Evolutionary conservation across 2,888 invertebrate species (phyloP).

Genomic region (Neocrepidodera transversa): DNA sequence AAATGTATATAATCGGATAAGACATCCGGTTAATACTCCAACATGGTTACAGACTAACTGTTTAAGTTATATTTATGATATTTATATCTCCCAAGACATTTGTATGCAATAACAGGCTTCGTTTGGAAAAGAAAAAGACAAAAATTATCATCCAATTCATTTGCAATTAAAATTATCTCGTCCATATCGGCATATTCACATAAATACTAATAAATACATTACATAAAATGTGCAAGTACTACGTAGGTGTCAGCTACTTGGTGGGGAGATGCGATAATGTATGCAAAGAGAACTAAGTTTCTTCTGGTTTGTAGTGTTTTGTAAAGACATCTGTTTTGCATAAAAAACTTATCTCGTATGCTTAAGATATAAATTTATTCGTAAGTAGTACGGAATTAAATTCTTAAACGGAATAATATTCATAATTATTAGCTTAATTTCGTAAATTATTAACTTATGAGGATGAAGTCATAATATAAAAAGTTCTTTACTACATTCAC

Average conservation of each 20-base stretch:
- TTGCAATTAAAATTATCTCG: slow-evolving; percentile 25
- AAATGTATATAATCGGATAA: neutral
- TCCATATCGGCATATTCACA: slow-evolving; percentile 26
- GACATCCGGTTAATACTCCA: neutral
- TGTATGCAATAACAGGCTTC: slow-evolving; percentile 15
- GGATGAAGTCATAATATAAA: too few species aligned
- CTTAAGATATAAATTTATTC: slow-evolving; percentile 12
- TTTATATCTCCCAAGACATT: slow-evolving; percentile 3
- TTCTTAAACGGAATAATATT: too few species aligned
- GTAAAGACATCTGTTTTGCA: slow-evolving; percentile 25
- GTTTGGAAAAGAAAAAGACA: neutral
- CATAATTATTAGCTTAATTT: too few species aligned
- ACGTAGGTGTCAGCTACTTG: slow-evolving; percentile 21
- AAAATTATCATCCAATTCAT: slow-evolving; percentile 17
- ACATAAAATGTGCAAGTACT: slow-evolving; percentile 16
- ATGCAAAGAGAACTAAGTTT: slow-evolving; percentile 18
- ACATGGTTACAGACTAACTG: neutral
- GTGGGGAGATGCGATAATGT: slow-evolving; percentile 8
- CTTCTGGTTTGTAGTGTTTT: slow-evolving; percentile 21
- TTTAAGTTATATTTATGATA: slow-evolving; percentile 1
- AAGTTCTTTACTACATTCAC: too few species aligned
- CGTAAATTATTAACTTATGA: too few species aligned
- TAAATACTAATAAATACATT: slow-evolving; percentile 19
- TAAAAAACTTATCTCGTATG: slow-evolving; percentile 18
- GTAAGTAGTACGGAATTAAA: neutral